Base-by-base conservation (phyloP, 2,888 invertebrate genomes). In the Polyploca ridens region DNA sequence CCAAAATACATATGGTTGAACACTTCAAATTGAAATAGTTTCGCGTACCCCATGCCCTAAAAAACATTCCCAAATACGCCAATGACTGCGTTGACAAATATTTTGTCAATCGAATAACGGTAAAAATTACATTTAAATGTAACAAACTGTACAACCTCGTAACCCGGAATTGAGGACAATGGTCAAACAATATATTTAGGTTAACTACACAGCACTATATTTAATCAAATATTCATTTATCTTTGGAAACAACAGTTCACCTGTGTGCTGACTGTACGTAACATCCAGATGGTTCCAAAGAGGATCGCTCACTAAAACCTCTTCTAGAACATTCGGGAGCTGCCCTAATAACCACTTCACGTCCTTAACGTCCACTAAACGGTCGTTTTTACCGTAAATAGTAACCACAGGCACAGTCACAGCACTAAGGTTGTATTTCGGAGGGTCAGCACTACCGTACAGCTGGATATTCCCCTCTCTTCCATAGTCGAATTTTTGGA, bases 361-460 rank as follows among this genome's bases (percentile, higher is more conserved):
- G 63, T 96, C 96, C 77, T 89, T 85, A 0, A 90, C 84, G 95
- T 95, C 76, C 95, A 90, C 95, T 91, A 96, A 81, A 95, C 97
- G 76, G 94, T 96, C 91, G 58, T 88, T 88, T 10, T 70, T 74
- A 0, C 91, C 91, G 63, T 90, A 90, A 41, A 92, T 74, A 6
- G 82, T 71, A 4, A 91, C 73, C 2, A 86, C 72, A 5, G 91
- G 92, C 0, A 79, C 76, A 0, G 76, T 80, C 13, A 84, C 82
- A 3, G 87, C 86, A 66, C 72, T 84, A 0, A 89, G 67, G 62
- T 88, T 88, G 44, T 85, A 92, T n/a, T 65, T 63, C 0, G 92
- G 89, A 3, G 92, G 88, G 0, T 67, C 14, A 2, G 74, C 72
- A 62, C 69, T 80, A 0, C 88, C 89, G 62, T 92, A 92, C 0